Percentiles rank a stretch among this genome's conserved stretches.
Conservation (phyloP, 2,888 invertebrate genomes). For the Fissipunctia ypsillon region DNA sequence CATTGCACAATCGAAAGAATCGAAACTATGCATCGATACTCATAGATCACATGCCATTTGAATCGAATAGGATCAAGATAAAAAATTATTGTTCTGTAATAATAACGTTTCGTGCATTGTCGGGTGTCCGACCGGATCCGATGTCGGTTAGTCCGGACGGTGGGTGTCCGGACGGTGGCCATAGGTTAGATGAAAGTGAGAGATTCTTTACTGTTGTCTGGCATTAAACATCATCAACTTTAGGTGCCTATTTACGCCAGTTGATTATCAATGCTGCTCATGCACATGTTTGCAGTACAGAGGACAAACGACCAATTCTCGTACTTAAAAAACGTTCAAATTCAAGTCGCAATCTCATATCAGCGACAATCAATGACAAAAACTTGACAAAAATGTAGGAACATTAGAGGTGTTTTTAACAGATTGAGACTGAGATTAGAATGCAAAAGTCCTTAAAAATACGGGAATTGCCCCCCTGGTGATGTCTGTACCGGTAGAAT, state of each 20-base stretch:
- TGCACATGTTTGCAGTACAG: neutral
- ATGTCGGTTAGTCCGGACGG: constrained; percentile 62
- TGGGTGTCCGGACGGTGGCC: constrained; percentile 66
- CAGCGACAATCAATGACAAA: no score
- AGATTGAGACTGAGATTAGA: no score
- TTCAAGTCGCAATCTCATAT: no score
- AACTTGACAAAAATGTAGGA: no score
- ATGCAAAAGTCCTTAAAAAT: no score
- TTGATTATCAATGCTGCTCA: neutral
- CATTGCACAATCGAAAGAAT: constrained; percentile 49
- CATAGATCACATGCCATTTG: constrained; percentile 65
- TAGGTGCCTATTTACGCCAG: neutral
- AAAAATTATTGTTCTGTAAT: constrained; percentile 65
- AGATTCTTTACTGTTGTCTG: neutral
- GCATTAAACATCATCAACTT: neutral
- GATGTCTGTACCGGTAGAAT: no score
- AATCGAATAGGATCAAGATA: constrained; percentile 62
- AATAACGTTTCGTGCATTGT: constrained; percentile 65
- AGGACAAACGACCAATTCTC: no score
- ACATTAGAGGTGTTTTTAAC: no score
- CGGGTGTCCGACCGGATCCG: constrained; percentile 61
- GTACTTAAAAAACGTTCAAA: no score
- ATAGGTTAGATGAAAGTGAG: constrained; percentile 23
- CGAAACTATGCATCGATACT: constrained; percentile 38
- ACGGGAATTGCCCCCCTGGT: no score